phyloP scores from a whole-genome alignment of 53 echinoderm and acorn worm genomes.

The Arbacia lixula region DNA sequence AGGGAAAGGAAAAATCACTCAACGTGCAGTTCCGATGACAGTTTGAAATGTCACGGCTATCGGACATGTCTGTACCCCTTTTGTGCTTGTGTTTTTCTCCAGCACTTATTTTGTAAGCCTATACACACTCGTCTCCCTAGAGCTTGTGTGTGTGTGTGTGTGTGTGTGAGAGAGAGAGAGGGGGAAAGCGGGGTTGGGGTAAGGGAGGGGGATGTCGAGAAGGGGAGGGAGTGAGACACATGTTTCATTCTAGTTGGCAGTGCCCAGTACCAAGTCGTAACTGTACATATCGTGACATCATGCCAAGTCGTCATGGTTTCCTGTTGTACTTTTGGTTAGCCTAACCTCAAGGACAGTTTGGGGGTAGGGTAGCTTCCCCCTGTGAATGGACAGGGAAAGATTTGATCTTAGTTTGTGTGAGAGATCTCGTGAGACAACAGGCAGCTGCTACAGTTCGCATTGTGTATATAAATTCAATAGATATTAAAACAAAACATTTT shows the following conservation, averaged over 20 bases:
- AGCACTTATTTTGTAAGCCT: constrained; percentile 53
- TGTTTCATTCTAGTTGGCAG: constrained; percentile 39
- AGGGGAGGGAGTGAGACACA: constrained; percentile 30
- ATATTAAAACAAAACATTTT: too few relatives aligned
- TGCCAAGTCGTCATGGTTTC: constrained; percentile 45
- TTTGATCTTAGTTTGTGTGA: too few relatives aligned
- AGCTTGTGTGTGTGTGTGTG: background rate
- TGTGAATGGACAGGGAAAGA: too few relatives aligned
- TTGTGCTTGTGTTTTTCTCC: constrained; percentile 25
- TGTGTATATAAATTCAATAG: too few relatives aligned
- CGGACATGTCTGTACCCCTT: constrained; percentile 25
- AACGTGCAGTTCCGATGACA: constrained; percentile 37
- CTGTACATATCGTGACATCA: constrained; percentile 36
- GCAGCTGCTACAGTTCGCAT: too few relatives aligned
- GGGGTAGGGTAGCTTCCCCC: too few relatives aligned
- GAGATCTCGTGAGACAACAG: too few relatives aligned
- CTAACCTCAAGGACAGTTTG: background rate
- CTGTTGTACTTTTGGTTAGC: constrained; percentile 2
- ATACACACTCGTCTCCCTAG: constrained; percentile 26
- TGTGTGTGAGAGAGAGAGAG: background rate
- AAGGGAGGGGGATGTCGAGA: background rate
- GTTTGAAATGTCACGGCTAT: constrained; percentile 50
- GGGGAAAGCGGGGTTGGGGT: too few relatives aligned
- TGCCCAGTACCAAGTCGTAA: constrained; percentile 11
- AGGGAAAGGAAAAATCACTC: constrained; percentile 42